Evolutionary conservation across 2,797 vertebrate species (phyloP).

Genomic region (Morelia viridis): DNA sequence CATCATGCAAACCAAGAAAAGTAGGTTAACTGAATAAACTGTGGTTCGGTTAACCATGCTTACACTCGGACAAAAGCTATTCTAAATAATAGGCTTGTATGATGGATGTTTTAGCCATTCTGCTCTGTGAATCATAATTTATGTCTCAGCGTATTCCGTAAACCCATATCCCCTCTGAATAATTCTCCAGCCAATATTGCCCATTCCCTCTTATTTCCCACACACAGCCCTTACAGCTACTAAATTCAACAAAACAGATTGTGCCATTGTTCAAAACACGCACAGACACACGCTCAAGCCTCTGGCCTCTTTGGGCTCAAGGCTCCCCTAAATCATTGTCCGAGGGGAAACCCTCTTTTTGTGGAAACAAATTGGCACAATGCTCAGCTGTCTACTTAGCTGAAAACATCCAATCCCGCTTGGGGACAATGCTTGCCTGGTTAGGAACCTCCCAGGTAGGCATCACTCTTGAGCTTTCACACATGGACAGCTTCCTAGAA

Average conservation of each 20-base stretch:
- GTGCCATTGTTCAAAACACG: neutral
- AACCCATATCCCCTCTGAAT: neutral
- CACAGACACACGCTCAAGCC: neutral
- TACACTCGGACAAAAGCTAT: no score
- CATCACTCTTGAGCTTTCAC: neutral
- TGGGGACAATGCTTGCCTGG: neutral
- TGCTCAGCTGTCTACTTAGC: neutral
- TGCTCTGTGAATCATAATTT: neutral
- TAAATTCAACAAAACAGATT: neutral
- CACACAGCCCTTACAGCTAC: neutral
- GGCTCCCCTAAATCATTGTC: neutral
- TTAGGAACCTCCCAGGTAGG: neutral
- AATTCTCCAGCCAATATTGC: neutral
- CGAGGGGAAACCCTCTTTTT: neutral
- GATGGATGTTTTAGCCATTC: no score
- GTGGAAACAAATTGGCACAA: neutral
- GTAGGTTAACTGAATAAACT: no score
- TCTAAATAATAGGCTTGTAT: no score
- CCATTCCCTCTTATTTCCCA: neutral
- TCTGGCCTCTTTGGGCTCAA: neutral
- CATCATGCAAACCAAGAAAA: no score
- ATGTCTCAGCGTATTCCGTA: neutral
- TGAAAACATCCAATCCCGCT: neutral
- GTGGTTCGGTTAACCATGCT: no score
- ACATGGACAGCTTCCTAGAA: neutral